Percentiles rank a stretch among this genome's conserved stretches.
Evolutionary conservation across 2,113 vertebrate species (phyloP).

Genomic region (Python bivittatus): DNA sequence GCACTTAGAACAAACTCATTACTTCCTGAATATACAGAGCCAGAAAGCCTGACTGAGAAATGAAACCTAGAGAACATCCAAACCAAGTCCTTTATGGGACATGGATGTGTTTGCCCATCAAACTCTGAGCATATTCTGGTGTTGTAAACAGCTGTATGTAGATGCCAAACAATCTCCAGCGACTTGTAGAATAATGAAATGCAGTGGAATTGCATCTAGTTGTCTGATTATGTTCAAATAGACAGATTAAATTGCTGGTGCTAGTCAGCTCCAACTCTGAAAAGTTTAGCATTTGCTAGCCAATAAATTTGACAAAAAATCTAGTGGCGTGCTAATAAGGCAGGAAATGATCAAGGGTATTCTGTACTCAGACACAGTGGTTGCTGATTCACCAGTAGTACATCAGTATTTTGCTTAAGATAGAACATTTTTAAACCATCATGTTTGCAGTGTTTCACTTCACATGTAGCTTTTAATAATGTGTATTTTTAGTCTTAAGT

Average conservation of each 20-base stretch:
- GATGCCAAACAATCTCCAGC: conserved; percentile 7
- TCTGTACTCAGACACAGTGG: neutral
- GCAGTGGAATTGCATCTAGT: neutral
- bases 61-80: neutral
- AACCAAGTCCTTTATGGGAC: neutral
- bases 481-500: conserved; percentile 64
- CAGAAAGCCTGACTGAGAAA: neutral
- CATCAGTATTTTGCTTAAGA: neutral
- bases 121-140: neutral
- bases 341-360: neutral
- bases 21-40: neutral
- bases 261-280: neutral
- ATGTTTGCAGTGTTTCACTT: neutral
- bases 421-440: neutral
- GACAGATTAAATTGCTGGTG: neutral
- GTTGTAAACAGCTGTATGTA: conserved; percentile 10
- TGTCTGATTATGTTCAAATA: neutral
- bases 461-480: conserved; percentile 20
- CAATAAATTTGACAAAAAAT: neutral
- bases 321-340: neutral
- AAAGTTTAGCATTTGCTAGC: neutral
- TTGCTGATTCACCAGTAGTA: neutral
- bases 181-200: neutral
- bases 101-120: neutral
- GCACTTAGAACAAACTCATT: neutral